Conservation (phyloP, 2,888 invertebrate species). For the Pelosia muscerda region DNA sequence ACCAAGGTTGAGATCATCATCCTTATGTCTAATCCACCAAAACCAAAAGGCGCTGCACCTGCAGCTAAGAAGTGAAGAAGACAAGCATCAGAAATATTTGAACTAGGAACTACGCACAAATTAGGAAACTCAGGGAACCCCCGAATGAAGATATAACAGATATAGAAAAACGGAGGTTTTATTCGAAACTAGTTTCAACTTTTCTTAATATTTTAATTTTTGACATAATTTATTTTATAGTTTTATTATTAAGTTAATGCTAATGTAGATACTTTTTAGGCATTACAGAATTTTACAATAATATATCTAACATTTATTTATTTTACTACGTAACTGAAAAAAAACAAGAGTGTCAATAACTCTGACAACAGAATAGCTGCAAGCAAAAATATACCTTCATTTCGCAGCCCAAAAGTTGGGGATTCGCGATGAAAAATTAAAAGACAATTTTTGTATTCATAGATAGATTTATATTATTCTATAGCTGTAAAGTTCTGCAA, state of each 20-base stretch:
- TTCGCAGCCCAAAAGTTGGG: too few relatives aligned
- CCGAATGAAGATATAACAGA: neutral
- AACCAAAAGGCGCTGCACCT: neutral
- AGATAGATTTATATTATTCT: too few relatives aligned
- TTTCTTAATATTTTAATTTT: neutral
- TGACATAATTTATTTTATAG: neutral
- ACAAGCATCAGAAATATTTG: neutral
- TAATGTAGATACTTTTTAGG: neutral
- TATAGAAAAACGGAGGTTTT: neutral
- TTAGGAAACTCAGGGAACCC: neutral
- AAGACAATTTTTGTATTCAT: too few relatives aligned
- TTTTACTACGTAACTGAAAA: too few relatives aligned
- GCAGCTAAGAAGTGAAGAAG: neutral
- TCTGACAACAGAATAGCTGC: too few relatives aligned
- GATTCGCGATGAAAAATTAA: too few relatives aligned
- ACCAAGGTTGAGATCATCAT: constrained; percentile 80
- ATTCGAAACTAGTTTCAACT: neutral
- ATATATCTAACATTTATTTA: neutral
- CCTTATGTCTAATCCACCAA: constrained; percentile 69
- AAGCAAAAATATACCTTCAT: too few relatives aligned
- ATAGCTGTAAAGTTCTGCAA: too few relatives aligned
- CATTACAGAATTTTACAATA: neutral
- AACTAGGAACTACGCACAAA: neutral
- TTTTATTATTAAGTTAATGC: neutral
- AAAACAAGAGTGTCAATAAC: too few relatives aligned